phyloP scores from a whole-genome alignment of 2,888 invertebrate genomes.

The Monopis laevigella region DNA sequence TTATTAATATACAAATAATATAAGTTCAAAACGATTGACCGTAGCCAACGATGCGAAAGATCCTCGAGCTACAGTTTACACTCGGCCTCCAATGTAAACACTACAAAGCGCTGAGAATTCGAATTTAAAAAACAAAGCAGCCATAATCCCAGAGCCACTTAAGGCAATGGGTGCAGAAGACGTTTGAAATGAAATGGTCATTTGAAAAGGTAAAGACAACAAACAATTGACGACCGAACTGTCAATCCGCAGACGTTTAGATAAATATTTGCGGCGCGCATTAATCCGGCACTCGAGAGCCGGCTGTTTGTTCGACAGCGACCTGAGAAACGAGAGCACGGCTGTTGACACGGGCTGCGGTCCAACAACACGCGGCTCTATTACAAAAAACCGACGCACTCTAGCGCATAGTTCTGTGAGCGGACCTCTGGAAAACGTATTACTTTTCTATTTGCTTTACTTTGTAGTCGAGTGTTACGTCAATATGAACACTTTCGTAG shows the following conservation, averaged over 20 bases:
- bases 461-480: constrained; percentile 65
- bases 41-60: constrained; percentile 28
- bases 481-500: constrained; percentile 57
- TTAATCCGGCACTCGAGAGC: constrained; percentile 46
- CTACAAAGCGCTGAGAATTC: constrained; percentile 2
- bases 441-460: constrained; percentile 62
- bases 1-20: neutral
- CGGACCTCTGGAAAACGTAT: constrained; percentile 53
- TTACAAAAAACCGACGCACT: constrained; percentile 41
- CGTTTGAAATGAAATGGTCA: constrained; percentile 58
- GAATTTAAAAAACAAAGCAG: constrained; percentile 33
- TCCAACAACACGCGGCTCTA: neutral
- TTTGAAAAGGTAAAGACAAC: constrained; percentile 64
- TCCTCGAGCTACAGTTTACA: constrained; percentile 8
- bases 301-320: constrained; percentile 40
- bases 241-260: constrained; percentile 65
- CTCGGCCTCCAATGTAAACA: constrained; percentile 2
- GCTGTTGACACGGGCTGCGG: constrained; percentile 44
- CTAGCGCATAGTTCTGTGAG: constrained; percentile 24
- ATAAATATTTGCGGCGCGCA: constrained; percentile 65
- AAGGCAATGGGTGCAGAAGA: constrained; percentile 49
- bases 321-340: constrained; percentile 45
- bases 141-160: constrained; percentile 52
- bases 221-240: constrained; percentile 65
- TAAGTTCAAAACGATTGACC: constrained; percentile 30